These are phyloP conservation scores for Carapus acus DNA, from an alignment of 2,797 vertebrate genomes.

Conservation along the genomic window DNA sequence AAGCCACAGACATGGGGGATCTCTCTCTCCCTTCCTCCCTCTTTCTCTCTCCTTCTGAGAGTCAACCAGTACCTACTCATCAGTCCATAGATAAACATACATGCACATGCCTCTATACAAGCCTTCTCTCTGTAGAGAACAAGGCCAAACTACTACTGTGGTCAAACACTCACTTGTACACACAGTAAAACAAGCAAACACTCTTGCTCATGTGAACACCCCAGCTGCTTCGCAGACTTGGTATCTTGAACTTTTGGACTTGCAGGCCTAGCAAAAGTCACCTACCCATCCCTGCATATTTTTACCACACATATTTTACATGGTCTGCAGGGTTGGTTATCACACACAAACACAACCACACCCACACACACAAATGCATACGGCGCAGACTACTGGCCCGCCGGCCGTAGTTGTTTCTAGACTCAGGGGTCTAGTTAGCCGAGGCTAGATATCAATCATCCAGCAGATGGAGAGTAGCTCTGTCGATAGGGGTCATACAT, in stretches of 20 bases:
- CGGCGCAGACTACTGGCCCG: slow-evolving; percentile 30
- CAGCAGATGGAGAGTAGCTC: slow-evolving; percentile 40
- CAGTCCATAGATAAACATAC: slow-evolving; percentile 1
- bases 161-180: slow-evolving; percentile 14
- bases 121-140: slow-evolving; percentile 8
- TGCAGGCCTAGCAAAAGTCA: slow-evolving; percentile 37
- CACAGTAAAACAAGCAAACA: slow-evolving; percentile 5
- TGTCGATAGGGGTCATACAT: slow-evolving; percentile 48
- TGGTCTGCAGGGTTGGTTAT: slow-evolving; percentile 53
- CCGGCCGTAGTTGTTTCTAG: slow-evolving; percentile 53
- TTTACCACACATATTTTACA: slow-evolving; percentile 30
- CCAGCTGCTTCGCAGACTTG: slow-evolving; percentile 24
- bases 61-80: neutral
- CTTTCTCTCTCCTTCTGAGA: neutral
- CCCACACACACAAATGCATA: slow-evolving; percentile 7
- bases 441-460: slow-evolving; percentile 63
- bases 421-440: slow-evolving; percentile 62
- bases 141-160: slow-evolving; percentile 11
- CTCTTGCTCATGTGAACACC: neutral
- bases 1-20: slow-evolving; percentile 8
- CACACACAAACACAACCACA: slow-evolving; percentile 1
- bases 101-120: slow-evolving; percentile 4
- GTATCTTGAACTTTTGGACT: slow-evolving; percentile 49
- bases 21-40: too few relatives aligned
- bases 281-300: slow-evolving; percentile 27